phyloP scores from a whole-genome alignment of 2,113 vertebrate species.

The Strigops habroptila region DNA sequence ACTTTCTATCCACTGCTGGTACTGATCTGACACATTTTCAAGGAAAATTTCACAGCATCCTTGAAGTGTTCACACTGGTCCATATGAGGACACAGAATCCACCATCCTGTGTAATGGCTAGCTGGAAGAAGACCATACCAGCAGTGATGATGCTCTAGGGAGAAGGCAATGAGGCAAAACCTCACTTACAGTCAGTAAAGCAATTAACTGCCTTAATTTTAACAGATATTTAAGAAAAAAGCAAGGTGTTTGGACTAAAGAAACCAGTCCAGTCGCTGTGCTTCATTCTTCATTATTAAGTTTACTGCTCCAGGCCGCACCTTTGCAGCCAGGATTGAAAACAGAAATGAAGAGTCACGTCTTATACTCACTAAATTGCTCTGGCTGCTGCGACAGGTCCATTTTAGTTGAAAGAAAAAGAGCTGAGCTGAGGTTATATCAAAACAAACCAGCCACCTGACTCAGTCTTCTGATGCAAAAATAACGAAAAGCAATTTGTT shows the following conservation, averaged over 20 bases:
- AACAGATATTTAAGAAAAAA: background rate
- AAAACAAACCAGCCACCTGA: conserved; percentile 18
- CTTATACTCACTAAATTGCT: background rate
- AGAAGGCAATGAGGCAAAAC: background rate
- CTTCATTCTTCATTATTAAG: background rate
- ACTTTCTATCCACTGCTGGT: background rate
- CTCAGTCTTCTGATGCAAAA: conserved; percentile 8
- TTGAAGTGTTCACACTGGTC: background rate
- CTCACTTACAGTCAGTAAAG: background rate
- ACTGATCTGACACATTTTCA: background rate
- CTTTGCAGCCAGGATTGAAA: background rate
- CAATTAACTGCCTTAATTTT: background rate
- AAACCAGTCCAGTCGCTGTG: background rate
- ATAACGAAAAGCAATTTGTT: conserved; percentile 54
- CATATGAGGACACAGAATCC: background rate
- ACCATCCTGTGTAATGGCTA: background rate
- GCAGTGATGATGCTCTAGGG: background rate
- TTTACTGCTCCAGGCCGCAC: background rate
- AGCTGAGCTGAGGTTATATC: background rate
- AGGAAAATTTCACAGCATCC: background rate
- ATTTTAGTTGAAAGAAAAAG: background rate
- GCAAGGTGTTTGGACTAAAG: background rate
- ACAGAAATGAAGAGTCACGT: background rate
- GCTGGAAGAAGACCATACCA: background rate
- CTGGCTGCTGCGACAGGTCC: background rate